A percentile compares a stretch with the other conserved stretches of the same genome.
Evolutionary conservation across 2,797 vertebrate genomes (phyloP).

Genomic region (Catharus ustulatus): DNA sequence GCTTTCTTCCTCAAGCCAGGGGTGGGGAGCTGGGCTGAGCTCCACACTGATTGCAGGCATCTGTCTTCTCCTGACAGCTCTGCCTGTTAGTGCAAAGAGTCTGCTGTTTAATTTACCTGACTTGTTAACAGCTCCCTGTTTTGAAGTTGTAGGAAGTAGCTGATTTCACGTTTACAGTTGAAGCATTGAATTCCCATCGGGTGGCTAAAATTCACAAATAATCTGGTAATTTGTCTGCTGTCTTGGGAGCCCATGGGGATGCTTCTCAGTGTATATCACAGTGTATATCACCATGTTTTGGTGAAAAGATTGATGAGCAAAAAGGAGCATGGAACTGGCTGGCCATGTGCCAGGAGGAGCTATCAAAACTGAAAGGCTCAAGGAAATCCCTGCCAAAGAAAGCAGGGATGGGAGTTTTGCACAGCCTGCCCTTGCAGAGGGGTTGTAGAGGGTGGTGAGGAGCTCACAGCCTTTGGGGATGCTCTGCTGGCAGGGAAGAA

Average conservation of each 20-base stretch:
- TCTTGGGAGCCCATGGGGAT: slow-evolving; percentile 10
- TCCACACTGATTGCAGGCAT: slow-evolving; percentile 71
- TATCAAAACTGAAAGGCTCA: not conserved
- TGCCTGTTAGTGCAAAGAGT: slow-evolving; percentile 69
- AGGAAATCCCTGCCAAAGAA: slow-evolving; percentile 9
- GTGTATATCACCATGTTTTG: slow-evolving; percentile 32
- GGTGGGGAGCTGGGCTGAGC: not conserved
- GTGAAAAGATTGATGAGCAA: slow-evolving; percentile 65
- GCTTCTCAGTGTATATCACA: slow-evolving; percentile 14
- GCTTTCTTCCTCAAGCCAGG: not conserved
- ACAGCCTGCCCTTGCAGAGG: not conserved
- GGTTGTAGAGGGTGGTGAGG: not conserved
- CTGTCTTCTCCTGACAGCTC: slow-evolving; percentile 76
- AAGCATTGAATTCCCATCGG: slow-evolving; percentile 58
- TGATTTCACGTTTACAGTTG: slow-evolving; percentile 67
- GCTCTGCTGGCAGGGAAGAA: not conserved
- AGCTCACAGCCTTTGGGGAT: not conserved
- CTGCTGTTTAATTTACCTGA: slow-evolving; percentile 77
- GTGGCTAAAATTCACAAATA: slow-evolving; percentile 68
- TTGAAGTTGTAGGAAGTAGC: slow-evolving; percentile 69
- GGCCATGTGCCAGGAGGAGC: slow-evolving; percentile 35
- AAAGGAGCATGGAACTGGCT: slow-evolving; percentile 5
- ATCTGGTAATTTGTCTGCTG: slow-evolving; percentile 69
- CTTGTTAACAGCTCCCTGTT: slow-evolving; percentile 75
- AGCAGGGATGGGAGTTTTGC: not conserved